These are phyloP conservation scores for Lophius americanus DNA, from an alignment of 2,797 vertebrate species.

Conservation along the genomic window DNA sequence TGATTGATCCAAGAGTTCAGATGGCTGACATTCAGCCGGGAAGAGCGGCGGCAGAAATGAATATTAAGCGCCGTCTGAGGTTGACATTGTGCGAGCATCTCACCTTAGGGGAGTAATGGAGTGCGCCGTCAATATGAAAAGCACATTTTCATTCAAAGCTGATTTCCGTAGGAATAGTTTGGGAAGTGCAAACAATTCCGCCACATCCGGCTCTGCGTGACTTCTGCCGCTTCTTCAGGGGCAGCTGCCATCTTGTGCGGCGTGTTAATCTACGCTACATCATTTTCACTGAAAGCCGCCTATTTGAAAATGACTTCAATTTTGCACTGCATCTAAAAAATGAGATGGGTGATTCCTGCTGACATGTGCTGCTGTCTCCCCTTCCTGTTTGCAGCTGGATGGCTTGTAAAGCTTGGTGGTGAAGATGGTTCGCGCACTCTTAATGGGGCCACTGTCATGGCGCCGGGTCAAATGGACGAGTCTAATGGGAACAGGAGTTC, in stretches of 20 bases:
- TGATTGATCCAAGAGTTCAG: constrained; percentile 47
- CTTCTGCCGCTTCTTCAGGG: neutral
- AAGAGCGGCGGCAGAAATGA: constrained; percentile 29
- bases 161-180: constrained; percentile 5
- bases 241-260: constrained; percentile 23
- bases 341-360: constrained; percentile 20
- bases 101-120: constrained; percentile 31
- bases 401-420: constrained; percentile 72
- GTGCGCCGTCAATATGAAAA: constrained; percentile 17
- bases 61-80: constrained; percentile 46
- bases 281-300: neutral
- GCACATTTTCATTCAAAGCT: constrained; percentile 28
- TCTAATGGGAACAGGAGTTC: constrained; percentile 70
- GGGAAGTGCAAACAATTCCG: constrained; percentile 19
- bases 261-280: constrained; percentile 10
- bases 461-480: constrained; percentile 70
- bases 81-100: constrained; percentile 28
- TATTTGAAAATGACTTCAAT: constrained; percentile 16
- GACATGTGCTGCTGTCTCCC: constrained; percentile 39
- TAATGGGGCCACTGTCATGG: constrained; percentile 60
- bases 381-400: constrained; percentile 72
- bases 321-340: neutral
- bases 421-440: constrained; percentile 77
- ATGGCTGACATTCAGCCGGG: constrained; percentile 7
- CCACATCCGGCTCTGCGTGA: constrained; percentile 20